These are phyloP conservation scores for Cantharis rustica DNA, from an alignment of 2,888 invertebrate genomes.

Conservation along the genomic window DNA sequence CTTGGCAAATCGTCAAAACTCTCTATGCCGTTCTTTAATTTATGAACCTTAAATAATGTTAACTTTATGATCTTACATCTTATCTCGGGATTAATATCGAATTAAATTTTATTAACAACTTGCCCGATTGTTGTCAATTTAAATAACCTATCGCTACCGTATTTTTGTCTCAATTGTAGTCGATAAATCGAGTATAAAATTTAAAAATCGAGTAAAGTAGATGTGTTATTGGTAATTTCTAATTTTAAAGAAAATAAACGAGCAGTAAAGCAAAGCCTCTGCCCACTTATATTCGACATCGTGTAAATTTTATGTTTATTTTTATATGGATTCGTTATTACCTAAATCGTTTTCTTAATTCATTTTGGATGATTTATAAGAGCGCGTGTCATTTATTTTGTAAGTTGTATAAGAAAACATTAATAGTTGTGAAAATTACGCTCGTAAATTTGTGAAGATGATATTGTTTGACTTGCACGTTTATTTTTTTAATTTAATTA, in stretches of 20 bases:
- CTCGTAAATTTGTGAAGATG: neutral
- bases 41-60: neutral
- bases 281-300: neutral
- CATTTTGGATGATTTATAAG: neutral
- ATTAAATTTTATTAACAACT: neutral
- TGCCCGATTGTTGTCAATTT: neutral
- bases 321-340: neutral
- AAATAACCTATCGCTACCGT: neutral
- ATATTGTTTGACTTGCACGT: neutral
- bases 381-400: neutral
- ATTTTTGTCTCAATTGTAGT: neutral
- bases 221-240: neutral
- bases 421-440: neutral
- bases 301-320: conserved; percentile 2
- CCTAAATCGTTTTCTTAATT: neutral
- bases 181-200: neutral
- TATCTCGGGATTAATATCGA: neutral
- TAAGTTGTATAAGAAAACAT: neutral
- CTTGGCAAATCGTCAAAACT: conserved; percentile 6
- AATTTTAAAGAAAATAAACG: conserved; percentile 10
- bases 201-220: neutral
- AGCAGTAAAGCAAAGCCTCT: neutral
- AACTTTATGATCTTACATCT: neutral
- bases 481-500: neutral
- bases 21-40: neutral